phyloP scores from a whole-genome alignment of 2,113 vertebrate species.

The Callipepla squamata region DNA sequence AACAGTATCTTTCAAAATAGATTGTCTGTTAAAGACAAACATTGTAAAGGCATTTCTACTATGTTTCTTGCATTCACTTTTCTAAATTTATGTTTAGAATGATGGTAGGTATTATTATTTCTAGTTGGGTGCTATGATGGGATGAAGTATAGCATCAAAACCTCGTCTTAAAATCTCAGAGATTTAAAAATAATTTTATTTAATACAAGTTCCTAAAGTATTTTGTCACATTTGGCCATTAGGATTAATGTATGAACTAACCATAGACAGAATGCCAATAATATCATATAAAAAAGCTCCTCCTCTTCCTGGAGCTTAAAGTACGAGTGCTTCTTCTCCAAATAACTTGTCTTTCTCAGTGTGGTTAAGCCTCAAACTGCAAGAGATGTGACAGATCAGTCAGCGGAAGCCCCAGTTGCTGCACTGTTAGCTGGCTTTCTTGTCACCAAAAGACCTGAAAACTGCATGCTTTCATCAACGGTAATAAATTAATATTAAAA shows the following conservation, averaged over 20 bases:
- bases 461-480: background rate
- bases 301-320: background rate
- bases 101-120: background rate
- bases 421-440: background rate
- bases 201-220: background rate
- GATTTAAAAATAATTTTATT: background rate
- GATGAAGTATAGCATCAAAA: background rate
- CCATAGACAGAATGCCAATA: background rate
- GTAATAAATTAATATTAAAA: background rate
- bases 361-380: background rate
- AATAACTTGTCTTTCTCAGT: background rate
- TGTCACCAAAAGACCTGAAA: background rate
- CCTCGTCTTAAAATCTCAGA: background rate
- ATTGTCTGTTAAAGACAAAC: background rate
- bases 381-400: background rate
- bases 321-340: background rate
- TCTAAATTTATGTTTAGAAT: background rate
- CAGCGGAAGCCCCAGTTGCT: background rate
- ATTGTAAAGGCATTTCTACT: background rate
- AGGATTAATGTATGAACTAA: background rate
- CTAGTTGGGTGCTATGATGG: background rate
- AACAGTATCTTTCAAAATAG: background rate
- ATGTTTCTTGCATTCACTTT: background rate
- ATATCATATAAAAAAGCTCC: background rate
- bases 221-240: background rate